Percentiles rank a stretch among this genome's conserved stretches.
Evolutionary conservation across 2,888 invertebrate species (phyloP).

Genomic region (Syritta pipiens): DNA sequence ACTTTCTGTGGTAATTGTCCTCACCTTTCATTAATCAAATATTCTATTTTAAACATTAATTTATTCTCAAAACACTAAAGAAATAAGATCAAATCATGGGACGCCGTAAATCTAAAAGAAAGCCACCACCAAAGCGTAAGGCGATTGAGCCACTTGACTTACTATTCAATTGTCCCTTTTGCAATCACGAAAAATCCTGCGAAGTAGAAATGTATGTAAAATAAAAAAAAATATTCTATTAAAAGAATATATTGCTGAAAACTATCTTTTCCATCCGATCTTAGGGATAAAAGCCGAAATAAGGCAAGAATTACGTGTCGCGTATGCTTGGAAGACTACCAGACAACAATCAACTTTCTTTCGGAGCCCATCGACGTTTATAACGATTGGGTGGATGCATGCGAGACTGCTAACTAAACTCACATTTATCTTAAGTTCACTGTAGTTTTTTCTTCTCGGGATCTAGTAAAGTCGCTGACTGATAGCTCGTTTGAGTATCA

Average conservation of each 20-base stretch:
- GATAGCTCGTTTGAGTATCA: too few relatives aligned
- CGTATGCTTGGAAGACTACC: conserved; percentile 97
- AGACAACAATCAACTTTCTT: conserved; percentile 96
- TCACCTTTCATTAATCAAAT: too few relatives aligned
- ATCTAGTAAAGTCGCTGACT: too few relatives aligned
- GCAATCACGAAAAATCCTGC: conserved; percentile 99
- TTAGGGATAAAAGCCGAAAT: conserved; percentile 96
- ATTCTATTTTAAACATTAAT: too few relatives aligned
- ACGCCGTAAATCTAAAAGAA: conserved; percentile 96
- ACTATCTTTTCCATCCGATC: conserved; percentile 71
- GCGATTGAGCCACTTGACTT: conserved; percentile 95
- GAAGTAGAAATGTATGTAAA: conserved; percentile 99
- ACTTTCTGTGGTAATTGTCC: not conserved
- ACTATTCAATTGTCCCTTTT: conserved; percentile 99
- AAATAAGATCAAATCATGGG: conserved; percentile 84
- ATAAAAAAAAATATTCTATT: conserved; percentile 66
- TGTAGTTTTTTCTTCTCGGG: too few relatives aligned
- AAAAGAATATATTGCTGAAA: not conserved
- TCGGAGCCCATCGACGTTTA: conserved; percentile 99
- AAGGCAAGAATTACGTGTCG: conserved; percentile 96
- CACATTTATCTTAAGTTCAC: not conserved
- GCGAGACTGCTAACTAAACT: conserved; percentile 93
- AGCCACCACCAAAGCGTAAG: conserved; percentile 97
- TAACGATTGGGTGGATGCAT: conserved; percentile 99
- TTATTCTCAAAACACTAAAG: too few relatives aligned